Percentiles rank a stretch among this genome's conserved stretches.
Evolutionary conservation across 2,113 vertebrate species (phyloP).

Genomic region (Aptenodytes forsteri): DNA sequence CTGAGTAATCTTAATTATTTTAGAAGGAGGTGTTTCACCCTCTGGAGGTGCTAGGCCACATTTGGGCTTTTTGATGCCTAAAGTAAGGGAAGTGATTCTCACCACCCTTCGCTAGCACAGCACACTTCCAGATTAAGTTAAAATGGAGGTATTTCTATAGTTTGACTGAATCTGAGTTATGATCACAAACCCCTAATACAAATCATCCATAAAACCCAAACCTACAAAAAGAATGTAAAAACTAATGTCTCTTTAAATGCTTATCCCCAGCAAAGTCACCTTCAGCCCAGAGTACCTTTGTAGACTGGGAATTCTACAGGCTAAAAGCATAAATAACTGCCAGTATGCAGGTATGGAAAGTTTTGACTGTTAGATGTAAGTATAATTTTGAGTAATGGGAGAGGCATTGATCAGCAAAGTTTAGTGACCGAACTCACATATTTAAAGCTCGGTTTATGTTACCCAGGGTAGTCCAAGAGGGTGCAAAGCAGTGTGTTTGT

Average conservation of each 20-base stretch:
- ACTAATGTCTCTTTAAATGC: neutral
- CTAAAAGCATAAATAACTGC: neutral
- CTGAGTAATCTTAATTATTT: neutral
- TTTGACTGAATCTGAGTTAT: neutral
- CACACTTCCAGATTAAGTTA: neutral
- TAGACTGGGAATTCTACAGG: neutral
- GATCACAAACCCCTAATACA: neutral
- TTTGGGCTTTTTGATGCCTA: neutral
- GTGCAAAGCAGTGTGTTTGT: fast-evolving
- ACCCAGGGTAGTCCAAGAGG: neutral
- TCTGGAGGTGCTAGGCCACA: neutral
- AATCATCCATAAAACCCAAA: neutral
- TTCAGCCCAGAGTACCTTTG: neutral
- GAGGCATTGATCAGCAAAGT: neutral
- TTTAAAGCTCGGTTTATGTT: neutral
- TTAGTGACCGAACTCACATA: neutral
- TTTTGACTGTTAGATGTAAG: neutral
- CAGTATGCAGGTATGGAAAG: neutral
- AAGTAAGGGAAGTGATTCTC: neutral
- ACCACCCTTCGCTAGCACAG: neutral
- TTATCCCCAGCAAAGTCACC: neutral
- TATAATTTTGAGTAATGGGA: neutral
- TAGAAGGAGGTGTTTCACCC: neutral
- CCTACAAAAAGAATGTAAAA: neutral
- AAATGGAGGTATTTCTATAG: neutral